Evolutionary conservation across 2,797 vertebrate species (phyloP), one percentile per base, ranked within the genome.

Genomic region (Monodelphis domestica): DNA sequence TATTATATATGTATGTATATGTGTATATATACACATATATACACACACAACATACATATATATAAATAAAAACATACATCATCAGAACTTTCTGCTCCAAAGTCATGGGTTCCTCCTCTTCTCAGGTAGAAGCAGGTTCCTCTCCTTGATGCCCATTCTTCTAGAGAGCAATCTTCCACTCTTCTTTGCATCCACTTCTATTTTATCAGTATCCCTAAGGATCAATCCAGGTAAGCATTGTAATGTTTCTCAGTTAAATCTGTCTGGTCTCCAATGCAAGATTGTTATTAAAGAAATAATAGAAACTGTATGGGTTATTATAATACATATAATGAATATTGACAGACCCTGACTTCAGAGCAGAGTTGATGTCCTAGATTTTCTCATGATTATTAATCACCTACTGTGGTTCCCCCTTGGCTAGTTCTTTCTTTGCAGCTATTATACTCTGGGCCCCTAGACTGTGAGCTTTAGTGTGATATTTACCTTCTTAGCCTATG

Each of bases 241-340:
- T 12, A 26, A 14, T 17, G 10, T n/a, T n/a, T 5, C 12, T 52
- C 4, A 12, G 33, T 0, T 52, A 2, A 1, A 9, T 26, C 28
- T 90, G 29, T 26, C 55, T 70, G 24, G 88, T 90, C 53, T 53
- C 78, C 84, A 9, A 17, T 55, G 33, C 0, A 53, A 70, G 59
- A 38, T 2, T 63, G 63, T 70, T 70, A 33, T 15, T 70, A 33
- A 5, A 70, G 33, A n/a, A 70, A 70, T 2, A 30, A 57, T 12
- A 57, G 29, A 11, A 3, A 57, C 29, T 30, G n/a, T n/a, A n/a
- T n/a, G n/a, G n/a, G n/a, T n/a, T n/a, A n/a, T n/a, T n/a, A n/a
- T n/a, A n/a, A n/a, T n/a, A 29, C 1, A 33, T 63, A 70, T n/a
- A 70, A 70, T 70, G 59, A 70, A 70, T 70, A 70, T 70, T 70